Conservation (phyloP, 2,113 vertebrate genomes). For the Petrocephalus zakoni region DNA sequence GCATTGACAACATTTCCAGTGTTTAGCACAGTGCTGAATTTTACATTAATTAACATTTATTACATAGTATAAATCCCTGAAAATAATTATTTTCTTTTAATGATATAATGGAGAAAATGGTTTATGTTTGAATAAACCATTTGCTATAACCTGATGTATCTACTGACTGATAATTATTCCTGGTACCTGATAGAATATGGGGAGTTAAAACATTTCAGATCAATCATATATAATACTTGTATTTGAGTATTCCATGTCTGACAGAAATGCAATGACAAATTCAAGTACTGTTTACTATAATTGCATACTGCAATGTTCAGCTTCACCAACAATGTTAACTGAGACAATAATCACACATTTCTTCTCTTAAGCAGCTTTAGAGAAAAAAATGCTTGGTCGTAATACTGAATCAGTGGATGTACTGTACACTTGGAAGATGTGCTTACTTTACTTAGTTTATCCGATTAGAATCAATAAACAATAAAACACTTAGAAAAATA, state of each 20-base stretch:
- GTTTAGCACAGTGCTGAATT: not conserved
- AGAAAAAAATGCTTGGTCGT: not conserved
- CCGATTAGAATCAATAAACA: not conserved
- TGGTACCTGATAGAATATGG: not conserved
- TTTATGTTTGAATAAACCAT: not conserved
- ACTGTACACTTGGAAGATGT: not conserved
- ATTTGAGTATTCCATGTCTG: not conserved
- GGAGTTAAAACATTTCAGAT: not conserved
- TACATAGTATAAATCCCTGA: not conserved
- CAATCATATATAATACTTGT: not conserved
- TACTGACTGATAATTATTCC: not conserved
- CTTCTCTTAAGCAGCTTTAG: not conserved
- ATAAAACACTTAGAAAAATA: not conserved
- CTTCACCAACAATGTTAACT: not conserved
- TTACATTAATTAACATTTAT: not conserved
- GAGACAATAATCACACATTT: not conserved
- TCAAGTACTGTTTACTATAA: not conserved
- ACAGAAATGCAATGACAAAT: not conserved
- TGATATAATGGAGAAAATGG: slow-evolving; percentile 1
- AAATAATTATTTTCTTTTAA: not conserved
- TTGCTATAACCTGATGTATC: not conserved
- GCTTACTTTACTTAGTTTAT: not conserved
- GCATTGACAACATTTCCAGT: not conserved
- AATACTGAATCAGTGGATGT: slow-evolving; percentile 5
- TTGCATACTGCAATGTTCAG: not conserved